Evolutionary conservation across 2,113 vertebrate species (phyloP), one percentile per base, ranked within the genome.

Genomic region (Dissostichus mawsoni): DNA sequence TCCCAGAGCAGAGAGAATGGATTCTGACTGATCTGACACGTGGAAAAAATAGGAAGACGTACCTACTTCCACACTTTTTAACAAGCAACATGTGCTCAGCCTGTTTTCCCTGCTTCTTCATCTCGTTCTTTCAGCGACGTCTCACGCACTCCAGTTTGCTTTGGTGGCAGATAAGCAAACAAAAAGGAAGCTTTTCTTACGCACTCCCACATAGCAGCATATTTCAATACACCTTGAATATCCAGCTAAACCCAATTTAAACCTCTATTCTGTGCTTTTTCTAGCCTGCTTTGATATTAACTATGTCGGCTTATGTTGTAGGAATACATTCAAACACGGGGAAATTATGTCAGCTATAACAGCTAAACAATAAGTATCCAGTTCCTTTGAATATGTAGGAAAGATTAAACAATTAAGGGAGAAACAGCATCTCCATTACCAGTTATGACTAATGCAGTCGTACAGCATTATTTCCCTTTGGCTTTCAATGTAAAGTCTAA

Each of bases 401-500:
- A 74, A 41, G 56, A 57, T 68, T 69, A 64, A 17, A 55, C n/a
- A 25, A 45, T 80, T 78, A 62, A 63, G 25, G 65, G 67, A 66
- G n/a, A 68, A 74, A 73, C 63, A 68, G 65, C 50, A 66, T 68
- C 57, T 74, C 51, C 65, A 41, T 78, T 75, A 83, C 75, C 59
- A 82, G 65, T 59, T 58, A 36, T 84, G 69, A 89, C 78, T 81
- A 78, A 90, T 90, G 67, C 63, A 53, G 66, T 80, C 76, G 76
- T 76, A 73, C 68, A 20, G 72, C 69, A 66, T 80, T 80, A 70
- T 74, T 86, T 88, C 83, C 81, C 83, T 66, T 80, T 80, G 67
- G 83, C 75, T 76, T 84, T 78, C 82, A 82, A 88, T 90, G 87
- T 83, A 91, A 92, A 91, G 86, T 84, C 76, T 83, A 92, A 90